Conservation (phyloP, 2,888 invertebrate species). For the Aricia artaxerxes region DNA sequence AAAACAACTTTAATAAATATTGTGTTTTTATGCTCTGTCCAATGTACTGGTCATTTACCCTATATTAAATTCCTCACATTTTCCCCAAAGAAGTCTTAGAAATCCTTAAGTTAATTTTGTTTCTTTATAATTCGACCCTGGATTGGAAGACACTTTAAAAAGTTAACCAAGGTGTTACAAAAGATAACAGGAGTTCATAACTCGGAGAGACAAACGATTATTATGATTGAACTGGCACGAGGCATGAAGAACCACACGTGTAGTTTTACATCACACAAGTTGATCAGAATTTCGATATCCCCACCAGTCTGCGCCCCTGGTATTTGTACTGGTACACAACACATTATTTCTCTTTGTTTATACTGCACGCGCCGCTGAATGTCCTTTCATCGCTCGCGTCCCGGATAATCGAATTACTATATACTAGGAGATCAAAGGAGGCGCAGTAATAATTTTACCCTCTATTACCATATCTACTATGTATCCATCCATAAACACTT, state of each 20-base stretch:
- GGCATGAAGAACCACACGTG: not conserved
- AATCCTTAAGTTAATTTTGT: not conserved
- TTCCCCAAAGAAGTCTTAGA: not conserved
- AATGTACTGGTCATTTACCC: too few species aligned
- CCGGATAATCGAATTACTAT: slow-evolving; percentile 27
- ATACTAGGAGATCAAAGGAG: slow-evolving; percentile 28
- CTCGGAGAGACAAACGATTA: not conserved
- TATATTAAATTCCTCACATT: not conserved
- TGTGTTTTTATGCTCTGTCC: too few species aligned
- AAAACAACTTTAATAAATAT: too few species aligned
- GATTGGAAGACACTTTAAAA: too few species aligned
- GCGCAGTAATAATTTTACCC: slow-evolving; percentile 23
- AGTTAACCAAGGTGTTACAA: not conserved
- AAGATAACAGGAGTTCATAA: not conserved
- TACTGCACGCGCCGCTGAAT: slow-evolving; percentile 23
- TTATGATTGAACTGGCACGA: not conserved
- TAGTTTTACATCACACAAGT: not conserved
- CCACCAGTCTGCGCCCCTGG: not conserved
- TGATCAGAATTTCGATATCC: not conserved
- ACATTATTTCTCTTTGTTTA: slow-evolving; percentile 21
- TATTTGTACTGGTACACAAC: slow-evolving; percentile 4
- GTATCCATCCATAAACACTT: not conserved
- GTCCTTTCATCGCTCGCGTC: slow-evolving; percentile 20
- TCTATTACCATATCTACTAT: not conserved
- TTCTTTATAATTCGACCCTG: not conserved